Evolutionary conservation across 2,888 invertebrate genomes (phyloP), one percentile per base, ranked within the genome.

Genomic region (Amaurobius ferox): DNA sequence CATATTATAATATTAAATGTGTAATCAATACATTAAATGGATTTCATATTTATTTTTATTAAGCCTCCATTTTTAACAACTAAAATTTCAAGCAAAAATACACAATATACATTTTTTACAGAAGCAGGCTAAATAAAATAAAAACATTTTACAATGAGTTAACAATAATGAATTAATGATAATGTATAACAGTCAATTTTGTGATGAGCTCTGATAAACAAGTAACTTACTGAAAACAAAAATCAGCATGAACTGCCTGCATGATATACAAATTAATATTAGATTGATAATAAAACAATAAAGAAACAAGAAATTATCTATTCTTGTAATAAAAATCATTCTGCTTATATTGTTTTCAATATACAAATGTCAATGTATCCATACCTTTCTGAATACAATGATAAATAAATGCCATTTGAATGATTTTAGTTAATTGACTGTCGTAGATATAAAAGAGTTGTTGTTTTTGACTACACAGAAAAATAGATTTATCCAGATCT

Each of bases 21-120:
- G n/a, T n/a, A n/a, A n/a, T n/a, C n/a, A 35, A 35, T 35, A 62
- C 68, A 26, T 6, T 55, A 2, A n/a, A 83, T 28, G 87, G 83
- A 71, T 71, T 72, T 70, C 30, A 3, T 3, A 55, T 19, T 55
- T 16, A 3, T 19, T 55, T 55, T 55, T 23, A 23, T 55, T 55
- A 23, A 23, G 23, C 55, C 5, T 55, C 16, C 23, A 16, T 55
- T 16, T 23, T 23, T 55, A 55, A 55, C 55, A 55, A 55, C 55
- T 55, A 55, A 55, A 55, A 55, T 11, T 55, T 55, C 23, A 55
- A 55, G 55, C 55, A 23, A 55, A 55, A 55, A 55, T 23, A 44
- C 44, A 55, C 23, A 55, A 55, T 55, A 55, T 55, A 55, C 55
- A 55, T 23, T 55, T 55, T 55, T 16, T 55, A 55, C 23, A 55